Percentiles rank a stretch among this genome's conserved stretches.
Evolutionary conservation across 2,113 vertebrate genomes (phyloP).

Genomic region (Catagonus wagneri): DNA sequence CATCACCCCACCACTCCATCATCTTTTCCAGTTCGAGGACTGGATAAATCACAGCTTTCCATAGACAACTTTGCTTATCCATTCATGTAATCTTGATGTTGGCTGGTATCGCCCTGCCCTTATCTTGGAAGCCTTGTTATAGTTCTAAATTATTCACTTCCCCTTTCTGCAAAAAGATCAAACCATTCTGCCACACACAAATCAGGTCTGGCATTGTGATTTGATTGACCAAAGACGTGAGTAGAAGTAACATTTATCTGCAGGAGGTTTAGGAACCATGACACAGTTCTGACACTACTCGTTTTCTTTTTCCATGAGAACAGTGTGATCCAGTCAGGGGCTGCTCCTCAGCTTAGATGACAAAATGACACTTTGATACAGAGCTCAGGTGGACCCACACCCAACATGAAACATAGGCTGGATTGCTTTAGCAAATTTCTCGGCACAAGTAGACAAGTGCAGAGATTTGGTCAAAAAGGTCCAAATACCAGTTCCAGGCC

Average conservation of each 20-base stretch:
- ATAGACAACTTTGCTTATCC: background rate
- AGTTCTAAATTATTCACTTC: background rate
- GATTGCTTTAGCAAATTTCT: background rate
- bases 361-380: background rate
- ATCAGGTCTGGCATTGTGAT: background rate
- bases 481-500: background rate
- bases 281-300: background rate
- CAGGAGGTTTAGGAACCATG: background rate
- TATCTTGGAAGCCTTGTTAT: background rate
- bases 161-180: background rate
- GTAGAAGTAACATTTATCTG: background rate
- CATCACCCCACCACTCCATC: too few species aligned
- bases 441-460: background rate
- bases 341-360: background rate
- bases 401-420: background rate
- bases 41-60: background rate
- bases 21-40: background rate
- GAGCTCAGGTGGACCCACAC: background rate
- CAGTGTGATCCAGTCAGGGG: background rate
- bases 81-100: background rate
- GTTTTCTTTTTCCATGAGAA: background rate
- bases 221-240: background rate
- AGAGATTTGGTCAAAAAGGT: background rate
- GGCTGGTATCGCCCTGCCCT: background rate
- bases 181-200: background rate